These are phyloP conservation scores for Heliconius ethilla DNA, from an alignment of 2,888 invertebrate genomes.

Conservation along the genomic window DNA sequence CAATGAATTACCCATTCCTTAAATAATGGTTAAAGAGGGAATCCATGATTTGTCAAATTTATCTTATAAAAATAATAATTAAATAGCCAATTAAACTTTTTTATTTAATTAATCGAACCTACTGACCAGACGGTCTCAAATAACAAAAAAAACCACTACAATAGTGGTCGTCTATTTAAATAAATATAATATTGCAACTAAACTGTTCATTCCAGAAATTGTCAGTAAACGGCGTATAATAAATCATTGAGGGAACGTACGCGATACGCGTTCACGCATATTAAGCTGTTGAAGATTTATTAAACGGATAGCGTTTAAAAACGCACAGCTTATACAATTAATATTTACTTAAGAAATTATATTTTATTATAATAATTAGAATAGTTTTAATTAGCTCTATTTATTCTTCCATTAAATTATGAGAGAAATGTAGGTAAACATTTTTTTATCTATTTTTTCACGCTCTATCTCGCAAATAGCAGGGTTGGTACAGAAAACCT, in stretches of 20 bases:
- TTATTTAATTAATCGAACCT: not conserved
- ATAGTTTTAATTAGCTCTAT: not conserved
- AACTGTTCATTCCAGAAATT: constrained; percentile 19
- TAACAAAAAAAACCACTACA: not conserved
- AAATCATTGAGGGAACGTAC: constrained; percentile 36
- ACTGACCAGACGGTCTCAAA: not conserved
- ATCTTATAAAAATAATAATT: not conserved
- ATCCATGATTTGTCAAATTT: not conserved
- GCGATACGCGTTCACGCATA: constrained; percentile 38
- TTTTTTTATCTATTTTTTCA: not conserved
- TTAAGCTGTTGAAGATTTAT: constrained; percentile 39
- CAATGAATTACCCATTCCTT: constrained; percentile 49
- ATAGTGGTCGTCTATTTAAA: not conserved
- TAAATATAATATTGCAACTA: not conserved
- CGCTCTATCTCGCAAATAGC: not conserved
- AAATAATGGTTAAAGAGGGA: constrained; percentile 9
- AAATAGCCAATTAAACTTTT: not conserved
- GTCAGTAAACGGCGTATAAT: constrained; percentile 30
- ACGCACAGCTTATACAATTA: constrained; percentile 24
- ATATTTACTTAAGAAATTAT: constrained; percentile 12
- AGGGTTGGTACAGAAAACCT: not conserved
- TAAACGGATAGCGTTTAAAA: not conserved
- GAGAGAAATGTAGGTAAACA: no score
- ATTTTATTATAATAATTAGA: constrained; percentile 8
- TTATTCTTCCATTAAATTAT: no score